Evolutionary conservation across 2,888 invertebrate species (phyloP), one percentile per base, ranked within the genome.

Genomic region (Cephus sareptanus): DNA sequence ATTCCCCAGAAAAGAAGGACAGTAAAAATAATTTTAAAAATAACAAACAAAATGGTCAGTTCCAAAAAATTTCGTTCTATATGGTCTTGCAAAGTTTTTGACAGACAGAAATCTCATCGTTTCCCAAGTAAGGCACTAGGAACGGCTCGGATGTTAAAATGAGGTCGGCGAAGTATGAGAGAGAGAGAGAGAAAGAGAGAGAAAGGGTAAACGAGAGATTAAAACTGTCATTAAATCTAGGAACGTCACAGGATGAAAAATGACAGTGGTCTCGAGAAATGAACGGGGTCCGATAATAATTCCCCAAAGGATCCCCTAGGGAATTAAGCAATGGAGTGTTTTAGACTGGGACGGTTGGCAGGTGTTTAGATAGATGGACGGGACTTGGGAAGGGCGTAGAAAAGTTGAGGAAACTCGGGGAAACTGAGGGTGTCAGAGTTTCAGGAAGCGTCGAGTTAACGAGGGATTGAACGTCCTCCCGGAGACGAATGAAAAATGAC

Each of bases 201-300:
- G 30, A 33, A 30, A 70, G 71, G 15, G 12, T 71, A 71, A 34
- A 31, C 9, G 71, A 34, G 71, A 71, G 71, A 71, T 71, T 71
- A 71, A 71, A 71, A 71, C 12, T 71, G 71, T 71, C 71, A 34
- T 71, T 71, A 71, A 23, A 56, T 56, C 56, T 56, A 9, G 56
- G 0, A 56, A 56, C 56, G 56, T 56, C 56, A 0, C 2, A 9
- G 23, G 23, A 23, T 56, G 56, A 56, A 56, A 56, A 56, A 56
- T 56, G 56, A 23, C 23, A 56, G 9, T 23, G 23, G 2, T 56
- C 56, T 56, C 56, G 9, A 56, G 23, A 23, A 56, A 56, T 56
- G 56, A 56, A 56, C 56, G 56, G 9, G 9, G 56, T 15, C 56
- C 23, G 56, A 56, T 56, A 56, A 56, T 56, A 56, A 56, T 56